phyloP scores from a whole-genome alignment of 2,113 vertebrate genomes.

The Pelecanoides urinatrix region DNA sequence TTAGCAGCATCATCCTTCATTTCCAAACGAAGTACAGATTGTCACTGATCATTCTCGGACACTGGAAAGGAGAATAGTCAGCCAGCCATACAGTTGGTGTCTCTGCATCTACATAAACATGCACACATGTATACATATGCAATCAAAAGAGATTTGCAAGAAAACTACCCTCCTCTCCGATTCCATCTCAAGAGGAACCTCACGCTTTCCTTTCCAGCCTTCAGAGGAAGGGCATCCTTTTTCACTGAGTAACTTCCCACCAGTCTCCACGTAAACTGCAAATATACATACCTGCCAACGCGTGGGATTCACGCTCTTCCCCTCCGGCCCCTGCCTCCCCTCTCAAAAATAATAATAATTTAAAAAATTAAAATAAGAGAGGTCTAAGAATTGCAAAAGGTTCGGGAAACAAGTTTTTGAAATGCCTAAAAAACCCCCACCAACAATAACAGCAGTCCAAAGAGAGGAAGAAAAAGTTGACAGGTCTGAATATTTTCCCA shows the following conservation, averaged over 20 bases:
- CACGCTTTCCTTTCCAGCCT: neutral
- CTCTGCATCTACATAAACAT: neutral
- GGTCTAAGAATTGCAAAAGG: too few species aligned
- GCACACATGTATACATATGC: neutral
- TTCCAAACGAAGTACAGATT: accelerated
- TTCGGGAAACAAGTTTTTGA: too few species aligned
- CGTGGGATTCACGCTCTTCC: neutral
- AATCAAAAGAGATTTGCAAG: neutral
- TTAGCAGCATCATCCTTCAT: neutral
- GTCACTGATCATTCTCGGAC: accelerated
- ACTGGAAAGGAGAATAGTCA: neutral
- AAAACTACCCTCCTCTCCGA: neutral
- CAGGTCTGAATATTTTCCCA: constrained; percentile 51
- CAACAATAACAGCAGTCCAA: neutral
- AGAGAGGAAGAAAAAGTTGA: constrained; percentile 40
- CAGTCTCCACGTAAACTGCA: neutral
- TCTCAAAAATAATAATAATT: neutral
- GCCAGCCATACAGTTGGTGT: neutral
- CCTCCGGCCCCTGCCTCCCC: neutral
- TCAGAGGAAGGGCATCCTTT: neutral
- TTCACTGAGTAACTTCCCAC: neutral
- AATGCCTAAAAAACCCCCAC: neutral
- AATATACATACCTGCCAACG: neutral
- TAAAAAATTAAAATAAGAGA: too few species aligned
- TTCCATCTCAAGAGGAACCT: neutral